Percentiles rank a stretch among this genome's conserved stretches.
phyloP scores from a whole-genome alignment of 2,113 vertebrate species.

The pig (Sus scrofa) region DNA sequence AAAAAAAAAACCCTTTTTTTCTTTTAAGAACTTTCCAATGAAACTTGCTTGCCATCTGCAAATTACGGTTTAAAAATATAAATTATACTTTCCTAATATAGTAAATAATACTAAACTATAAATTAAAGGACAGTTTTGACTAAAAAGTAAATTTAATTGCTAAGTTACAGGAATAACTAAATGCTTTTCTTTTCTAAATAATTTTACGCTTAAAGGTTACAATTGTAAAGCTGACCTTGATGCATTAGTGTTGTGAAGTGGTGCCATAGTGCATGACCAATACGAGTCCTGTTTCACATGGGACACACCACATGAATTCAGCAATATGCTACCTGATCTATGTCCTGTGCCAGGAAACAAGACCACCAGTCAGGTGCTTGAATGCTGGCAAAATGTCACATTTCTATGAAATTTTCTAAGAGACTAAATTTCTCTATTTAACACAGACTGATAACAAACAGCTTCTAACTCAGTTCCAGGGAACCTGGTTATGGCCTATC shows the following conservation, averaged over 20 bases:
- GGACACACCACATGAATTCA: background rate
- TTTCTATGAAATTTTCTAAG: background rate
- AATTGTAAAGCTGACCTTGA: background rate
- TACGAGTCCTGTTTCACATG: background rate
- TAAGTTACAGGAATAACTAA: constrained; percentile 30
- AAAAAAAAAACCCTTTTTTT: background rate
- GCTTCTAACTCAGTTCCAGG: background rate
- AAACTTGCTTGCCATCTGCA: background rate
- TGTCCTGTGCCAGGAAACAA: background rate
- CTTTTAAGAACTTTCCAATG: background rate
- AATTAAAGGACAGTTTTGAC: background rate
- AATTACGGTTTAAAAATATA: background rate
- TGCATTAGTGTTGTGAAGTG: background rate
- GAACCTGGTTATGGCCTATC: background rate
- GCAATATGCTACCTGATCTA: background rate
- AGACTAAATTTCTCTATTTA: background rate
- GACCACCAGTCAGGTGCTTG: background rate
- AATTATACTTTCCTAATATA: background rate
- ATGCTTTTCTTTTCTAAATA: background rate
- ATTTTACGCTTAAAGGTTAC: background rate
- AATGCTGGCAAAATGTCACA: background rate
- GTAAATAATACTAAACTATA: background rate
- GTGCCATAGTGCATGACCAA: background rate
- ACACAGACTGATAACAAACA: background rate
- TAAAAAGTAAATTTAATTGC: constrained; percentile 23